Base-by-base conservation (phyloP, 2,113 vertebrate genomes). In the Mixornis gularis region DNA sequence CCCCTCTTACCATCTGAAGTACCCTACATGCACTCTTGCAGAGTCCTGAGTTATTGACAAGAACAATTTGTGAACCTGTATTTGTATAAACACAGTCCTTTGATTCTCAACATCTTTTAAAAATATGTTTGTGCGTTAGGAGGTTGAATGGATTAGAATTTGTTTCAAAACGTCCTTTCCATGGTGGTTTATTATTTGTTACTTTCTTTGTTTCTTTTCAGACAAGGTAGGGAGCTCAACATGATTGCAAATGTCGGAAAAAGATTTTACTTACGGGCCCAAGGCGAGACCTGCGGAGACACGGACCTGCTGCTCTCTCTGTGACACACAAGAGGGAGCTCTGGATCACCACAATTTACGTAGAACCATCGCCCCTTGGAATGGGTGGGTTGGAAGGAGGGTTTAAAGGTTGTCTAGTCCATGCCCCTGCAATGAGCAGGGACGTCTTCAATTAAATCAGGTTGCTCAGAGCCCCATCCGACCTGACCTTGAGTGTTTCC, bases 271-370 rank as follows among this genome's bases (percentile, higher is more conserved):
- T 4, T 44, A 15, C 0, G 0, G 9, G 21, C 9, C 17, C 12
- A 2, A 12, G 44, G 21, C 1, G 4, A 20, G 15, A 56, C 7
- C 10, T 8, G 19, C 1, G 14, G 6, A 18, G 22, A 1, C 22
- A 3, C 0, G 4, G 25, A 44, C 38, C 9, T 30, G 38, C 34
- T 62, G 30, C 63, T 38, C 10, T 7, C 38, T 17, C 32, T 49
- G 20, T 36, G 6, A 7, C 4, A 49, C 95, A 58, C 76, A 24
- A 91, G 96, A 93, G 95, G 95, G 96, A 94, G 94, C 95, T 59
- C 38, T 93, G 92, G 81, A 26, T 82, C 84, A 40, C 52, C 36
- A 30, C 17, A 58, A 51, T 21, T 53, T 41, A 8, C 21, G 3
- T 16, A 26, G 17, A 74, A 6, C 60, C 29, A 0, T 7, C 1